Base-by-base conservation (phyloP, 2,797 vertebrate species). In the Leucoraja ocellata region DNA sequence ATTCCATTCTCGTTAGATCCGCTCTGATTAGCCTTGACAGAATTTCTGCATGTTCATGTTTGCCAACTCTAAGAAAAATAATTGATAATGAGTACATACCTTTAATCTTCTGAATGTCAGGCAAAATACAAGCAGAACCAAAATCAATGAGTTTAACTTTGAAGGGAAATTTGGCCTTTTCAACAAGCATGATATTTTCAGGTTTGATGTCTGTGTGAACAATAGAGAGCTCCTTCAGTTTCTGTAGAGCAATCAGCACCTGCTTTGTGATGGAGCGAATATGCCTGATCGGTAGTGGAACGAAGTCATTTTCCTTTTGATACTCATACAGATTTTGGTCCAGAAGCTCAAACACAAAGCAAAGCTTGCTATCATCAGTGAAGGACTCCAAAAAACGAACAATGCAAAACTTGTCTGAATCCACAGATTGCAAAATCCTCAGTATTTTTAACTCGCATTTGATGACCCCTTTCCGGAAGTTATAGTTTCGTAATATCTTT, bases 121-220 rank as follows among this genome's bases (percentile, higher is more conserved):
- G 39, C 71, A 92, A 74, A 16, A 92, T 10, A 25, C 90, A 73
- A 39, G 90, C 90, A 13, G 90, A 92, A 25, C 90, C 90, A 92
- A 92, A 92, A 92, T 92, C 90, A 76, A 92, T 92, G 23, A 92
- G 39, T 46, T 92, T 92, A 36, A 92, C 18, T 92, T 92, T 92
- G 68, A 92, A 92, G 54, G 90, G 90, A 76, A 54, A 76, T 54
- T 46, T 39, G 73, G 68, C 71, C 68, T 92, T 71, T 54, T 92
- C 46, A 76, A 92, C 90, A 25, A 92, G 71, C 90, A 92, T 92
- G 71, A 92, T 92, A 10, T 92, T 92, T 76, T 92, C 90, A 5
- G 90, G 90, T 54, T 92, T 92, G 90, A 92, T 54, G 23, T 92
- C 90, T 28, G 90, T 92, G 90, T 92, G 90, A 25, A 76, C 90